Conservation (phyloP, 2,113 vertebrate genomes). For the Halcyon senegalensis region DNA sequence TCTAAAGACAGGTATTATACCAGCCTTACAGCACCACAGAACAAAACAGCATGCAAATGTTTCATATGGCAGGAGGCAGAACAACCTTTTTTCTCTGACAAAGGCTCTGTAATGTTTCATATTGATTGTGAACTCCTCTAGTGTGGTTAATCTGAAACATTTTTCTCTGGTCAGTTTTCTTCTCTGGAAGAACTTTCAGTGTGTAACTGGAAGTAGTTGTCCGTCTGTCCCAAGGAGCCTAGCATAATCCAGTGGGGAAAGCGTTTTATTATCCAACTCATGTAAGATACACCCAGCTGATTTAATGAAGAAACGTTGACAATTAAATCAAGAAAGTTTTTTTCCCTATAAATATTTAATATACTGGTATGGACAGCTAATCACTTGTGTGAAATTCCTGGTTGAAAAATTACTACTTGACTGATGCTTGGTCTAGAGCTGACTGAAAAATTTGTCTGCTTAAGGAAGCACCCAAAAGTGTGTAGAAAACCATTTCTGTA, state of each 20-base stretch:
- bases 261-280: slow-evolving; percentile 29
- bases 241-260: slow-evolving; percentile 58
- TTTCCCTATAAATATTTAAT: not conserved
- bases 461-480: not conserved
- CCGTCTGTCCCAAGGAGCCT: slow-evolving; percentile 19
- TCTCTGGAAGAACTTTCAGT: slow-evolving; percentile 40
- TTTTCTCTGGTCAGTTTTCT: slow-evolving; percentile 63
- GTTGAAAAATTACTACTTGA: not conserved
- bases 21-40: not conserved
- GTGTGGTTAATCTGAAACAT: slow-evolving; percentile 43
- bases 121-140: not conserved
- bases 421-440: not conserved
- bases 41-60: not conserved
- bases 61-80: not conserved
- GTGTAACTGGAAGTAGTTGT: slow-evolving; percentile 44
- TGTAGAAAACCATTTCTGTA: not conserved
- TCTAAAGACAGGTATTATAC: not conserved
- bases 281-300: slow-evolving; percentile 29
- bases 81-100: not conserved
- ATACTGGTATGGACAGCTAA: not conserved
- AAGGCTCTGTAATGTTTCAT: not conserved
- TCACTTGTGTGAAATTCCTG: not conserved
- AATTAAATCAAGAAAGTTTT: slow-evolving; percentile 3
- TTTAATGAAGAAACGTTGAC: not conserved
- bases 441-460: not conserved